Conservation (phyloP, 2,113 vertebrate species). For the Pao palembangensis region DNA sequence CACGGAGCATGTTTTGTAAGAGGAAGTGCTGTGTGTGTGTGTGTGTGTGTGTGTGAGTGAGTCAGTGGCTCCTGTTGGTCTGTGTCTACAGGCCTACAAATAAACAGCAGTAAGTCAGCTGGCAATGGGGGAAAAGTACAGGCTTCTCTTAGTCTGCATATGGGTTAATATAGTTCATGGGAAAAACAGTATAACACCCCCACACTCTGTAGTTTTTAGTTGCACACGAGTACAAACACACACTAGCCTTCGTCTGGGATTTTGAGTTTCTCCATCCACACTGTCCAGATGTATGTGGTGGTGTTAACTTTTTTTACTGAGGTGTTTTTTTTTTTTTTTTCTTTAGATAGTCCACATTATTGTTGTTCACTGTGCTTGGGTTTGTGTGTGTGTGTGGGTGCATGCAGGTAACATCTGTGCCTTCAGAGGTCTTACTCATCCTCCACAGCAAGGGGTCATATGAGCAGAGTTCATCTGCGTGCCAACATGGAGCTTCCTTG, state of each 20-base stretch:
- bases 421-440: constrained; percentile 23
- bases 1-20: constrained; percentile 30
- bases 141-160: constrained; percentile 56
- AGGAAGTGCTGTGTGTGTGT: constrained; percentile 15
- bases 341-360: constrained; percentile 14
- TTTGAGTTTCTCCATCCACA: constrained; percentile 27
- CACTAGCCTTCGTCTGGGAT: constrained; percentile 20
- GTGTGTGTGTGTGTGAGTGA: constrained; percentile 29
- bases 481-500: constrained; percentile 46
- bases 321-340: constrained; percentile 8
- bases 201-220: constrained; percentile 14
- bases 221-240: constrained; percentile 18
- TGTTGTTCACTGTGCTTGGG: constrained; percentile 8
- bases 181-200: constrained; percentile 63
- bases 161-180: constrained; percentile 73
- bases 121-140: constrained; percentile 68
- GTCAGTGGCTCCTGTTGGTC: constrained; percentile 77
- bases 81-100: constrained; percentile 71
- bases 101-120: constrained; percentile 73
- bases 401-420: constrained; percentile 32
- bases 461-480: constrained; percentile 44
- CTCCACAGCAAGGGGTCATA: constrained; percentile 31
- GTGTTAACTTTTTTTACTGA: constrained; percentile 12
- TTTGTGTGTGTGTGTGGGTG: constrained; percentile 24
- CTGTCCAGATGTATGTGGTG: constrained; percentile 33